Conservation (phyloP, 1,140 invertebrate genomes). For the Drepana arcuata region DNA sequence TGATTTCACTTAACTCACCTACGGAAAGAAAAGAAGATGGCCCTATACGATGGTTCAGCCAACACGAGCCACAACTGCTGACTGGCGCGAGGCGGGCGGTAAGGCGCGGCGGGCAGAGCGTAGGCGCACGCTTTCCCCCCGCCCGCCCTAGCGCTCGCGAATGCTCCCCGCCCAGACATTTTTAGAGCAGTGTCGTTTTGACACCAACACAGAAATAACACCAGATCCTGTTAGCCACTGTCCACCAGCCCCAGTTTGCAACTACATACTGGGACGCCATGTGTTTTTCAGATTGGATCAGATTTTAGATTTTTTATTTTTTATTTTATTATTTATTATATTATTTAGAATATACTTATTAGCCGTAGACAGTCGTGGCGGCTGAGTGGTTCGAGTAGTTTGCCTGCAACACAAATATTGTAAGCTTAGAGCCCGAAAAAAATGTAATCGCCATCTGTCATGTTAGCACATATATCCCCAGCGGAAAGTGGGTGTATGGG, state of each 20-base stretch:
- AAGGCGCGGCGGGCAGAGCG: constrained; percentile 56
- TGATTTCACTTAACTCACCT: constrained; percentile 62
- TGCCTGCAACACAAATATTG: no score
- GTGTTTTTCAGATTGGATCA: no score
- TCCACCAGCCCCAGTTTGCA: constrained; percentile 32
- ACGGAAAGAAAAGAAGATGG: constrained; percentile 62
- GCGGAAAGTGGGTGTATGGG: no score
- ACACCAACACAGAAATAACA: constrained; percentile 68
- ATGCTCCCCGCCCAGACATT: constrained; percentile 38
- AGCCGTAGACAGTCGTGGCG: no score
- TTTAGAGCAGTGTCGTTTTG: constrained; percentile 68
- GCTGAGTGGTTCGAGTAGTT: no score
- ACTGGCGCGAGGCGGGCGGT: constrained; percentile 60
- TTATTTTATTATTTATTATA: constrained; percentile 6
- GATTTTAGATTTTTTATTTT: constrained; percentile 9
- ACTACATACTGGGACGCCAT: constrained; percentile 13
- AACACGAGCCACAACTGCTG: constrained; percentile 70
- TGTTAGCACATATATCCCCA: no score
- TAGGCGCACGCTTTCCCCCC: constrained; percentile 36
- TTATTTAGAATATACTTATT: no score
- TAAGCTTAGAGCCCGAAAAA: no score
- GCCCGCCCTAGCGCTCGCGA: constrained; percentile 12
- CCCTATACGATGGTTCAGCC: constrained; percentile 66
- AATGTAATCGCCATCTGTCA: no score
- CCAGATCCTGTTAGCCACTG: constrained; percentile 30